phyloP scores from a whole-genome alignment of 2,888 invertebrate species.

The Leucania comma region DNA sequence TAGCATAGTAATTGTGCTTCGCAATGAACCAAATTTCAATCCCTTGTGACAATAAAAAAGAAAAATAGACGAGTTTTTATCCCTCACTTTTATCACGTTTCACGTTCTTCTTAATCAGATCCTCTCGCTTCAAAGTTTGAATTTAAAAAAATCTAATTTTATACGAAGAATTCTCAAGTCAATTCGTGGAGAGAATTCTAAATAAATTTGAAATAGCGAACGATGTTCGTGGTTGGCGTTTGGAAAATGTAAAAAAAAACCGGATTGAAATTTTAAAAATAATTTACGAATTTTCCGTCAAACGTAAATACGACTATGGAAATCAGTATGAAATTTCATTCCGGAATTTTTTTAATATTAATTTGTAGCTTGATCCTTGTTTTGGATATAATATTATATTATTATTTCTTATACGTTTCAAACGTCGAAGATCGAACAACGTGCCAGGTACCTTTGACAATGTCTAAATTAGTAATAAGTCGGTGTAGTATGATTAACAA shows the following conservation, averaged over 20 bases:
- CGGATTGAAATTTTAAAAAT: constrained; percentile 51
- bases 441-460: constrained; percentile 56
- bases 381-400: constrained; percentile 24
- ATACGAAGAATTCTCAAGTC: constrained; percentile 73
- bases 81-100: constrained; percentile 75
- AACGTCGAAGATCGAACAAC: constrained; percentile 36
- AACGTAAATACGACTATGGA: constrained; percentile 65
- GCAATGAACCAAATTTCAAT: constrained; percentile 80
- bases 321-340: constrained; percentile 62
- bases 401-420: constrained; percentile 39
- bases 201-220: constrained; percentile 66
- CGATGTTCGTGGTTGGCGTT: constrained; percentile 67
- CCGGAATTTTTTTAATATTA: constrained; percentile 42
- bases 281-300: constrained; percentile 43
- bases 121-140: constrained; percentile 73
- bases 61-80: constrained; percentile 68
- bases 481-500: constrained; percentile 54
- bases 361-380: constrained; percentile 19
- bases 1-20: constrained; percentile 82
- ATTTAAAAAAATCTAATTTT: constrained; percentile 76
- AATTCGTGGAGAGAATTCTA: constrained; percentile 73
- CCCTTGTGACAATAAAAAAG: constrained; percentile 82
- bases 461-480: constrained; percentile 79
- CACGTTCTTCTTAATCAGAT: constrained; percentile 77
- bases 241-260: constrained; percentile 50